These are phyloP conservation scores for Calliphora vicina DNA, from an alignment of 1,140 invertebrate genomes.

Conservation along the genomic window DNA sequence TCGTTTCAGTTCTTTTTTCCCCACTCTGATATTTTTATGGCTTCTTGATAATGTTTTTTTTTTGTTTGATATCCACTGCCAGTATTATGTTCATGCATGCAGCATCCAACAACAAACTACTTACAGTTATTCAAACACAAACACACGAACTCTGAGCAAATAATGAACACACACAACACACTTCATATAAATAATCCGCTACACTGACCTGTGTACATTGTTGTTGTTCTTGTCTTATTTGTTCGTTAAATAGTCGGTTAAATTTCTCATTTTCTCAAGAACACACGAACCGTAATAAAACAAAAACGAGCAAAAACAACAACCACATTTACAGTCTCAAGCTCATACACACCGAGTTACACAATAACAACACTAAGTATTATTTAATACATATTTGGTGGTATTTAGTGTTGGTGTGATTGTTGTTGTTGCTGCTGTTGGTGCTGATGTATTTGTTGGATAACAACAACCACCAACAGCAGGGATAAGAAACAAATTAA, in stretches of 20 bases:
- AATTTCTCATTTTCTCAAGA: not conserved
- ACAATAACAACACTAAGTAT: not conserved
- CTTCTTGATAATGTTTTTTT: conserved; percentile 1
- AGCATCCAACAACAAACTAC: not conserved
- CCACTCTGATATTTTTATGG: not conserved
- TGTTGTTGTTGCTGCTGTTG: not conserved
- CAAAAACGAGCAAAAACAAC: not conserved
- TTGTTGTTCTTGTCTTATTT: not conserved
- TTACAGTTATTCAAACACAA: not conserved
- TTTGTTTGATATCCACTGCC: not conserved
- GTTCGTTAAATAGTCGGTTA: not conserved
- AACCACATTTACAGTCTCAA: not conserved
- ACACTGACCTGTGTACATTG: not conserved
- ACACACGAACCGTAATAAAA: not conserved
- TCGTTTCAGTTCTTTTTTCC: not conserved
- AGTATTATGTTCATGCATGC: not conserved
- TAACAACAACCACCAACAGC: no score
- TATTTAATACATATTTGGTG: no score
- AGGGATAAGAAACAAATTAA: not conserved
- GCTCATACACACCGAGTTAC: not conserved
- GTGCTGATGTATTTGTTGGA: not conserved
- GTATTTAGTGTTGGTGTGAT: no score
- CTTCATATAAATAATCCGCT: no score
- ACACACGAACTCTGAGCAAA: not conserved
- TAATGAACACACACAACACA: not conserved